Percentiles rank a stretch among this genome's conserved stretches.
Evolutionary conservation across 1,140 invertebrate species (phyloP).

Genomic region (Pogonognathellus flavescens): DNA sequence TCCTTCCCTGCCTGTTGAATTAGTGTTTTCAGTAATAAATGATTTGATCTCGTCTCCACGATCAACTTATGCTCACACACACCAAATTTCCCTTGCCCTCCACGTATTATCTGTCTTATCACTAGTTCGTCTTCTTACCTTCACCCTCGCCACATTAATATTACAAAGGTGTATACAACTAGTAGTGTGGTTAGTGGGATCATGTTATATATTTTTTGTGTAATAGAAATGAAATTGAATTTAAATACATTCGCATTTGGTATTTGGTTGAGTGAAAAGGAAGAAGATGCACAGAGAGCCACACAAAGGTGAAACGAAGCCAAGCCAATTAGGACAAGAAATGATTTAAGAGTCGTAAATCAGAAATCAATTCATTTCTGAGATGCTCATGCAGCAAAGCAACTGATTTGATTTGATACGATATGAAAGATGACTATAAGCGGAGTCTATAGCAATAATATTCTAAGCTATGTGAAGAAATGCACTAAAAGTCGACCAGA

Average conservation of each 20-base stretch:
- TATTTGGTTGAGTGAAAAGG: no score
- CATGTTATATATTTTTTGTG: no score
- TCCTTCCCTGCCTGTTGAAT: no score
- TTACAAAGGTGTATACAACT: no score
- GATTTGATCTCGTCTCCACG: neutral
- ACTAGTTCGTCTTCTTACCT: neutral
- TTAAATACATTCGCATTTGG: no score
- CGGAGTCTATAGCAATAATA: neutral
- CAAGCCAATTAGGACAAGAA: conserved; percentile 19
- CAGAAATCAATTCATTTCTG: conserved; percentile 47
- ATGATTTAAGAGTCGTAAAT: conserved; percentile 30
- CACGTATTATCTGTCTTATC: no score
- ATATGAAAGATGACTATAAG: neutral
- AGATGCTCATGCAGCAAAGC: neutral
- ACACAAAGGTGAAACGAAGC: neutral
- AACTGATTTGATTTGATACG: conserved; percentile 39
- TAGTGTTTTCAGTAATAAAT: no score
- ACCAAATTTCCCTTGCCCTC: neutral
- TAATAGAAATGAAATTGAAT: no score
- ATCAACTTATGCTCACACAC: neutral
- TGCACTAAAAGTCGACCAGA: neutral
- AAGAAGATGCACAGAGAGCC: no score
- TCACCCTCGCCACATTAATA: no score
- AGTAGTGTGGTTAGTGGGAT: no score
- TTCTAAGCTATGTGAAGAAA: neutral